These are phyloP conservation scores for Xerus rutilus DNA, from an alignment of 2,797 vertebrate species.

Conservation along the genomic window DNA sequence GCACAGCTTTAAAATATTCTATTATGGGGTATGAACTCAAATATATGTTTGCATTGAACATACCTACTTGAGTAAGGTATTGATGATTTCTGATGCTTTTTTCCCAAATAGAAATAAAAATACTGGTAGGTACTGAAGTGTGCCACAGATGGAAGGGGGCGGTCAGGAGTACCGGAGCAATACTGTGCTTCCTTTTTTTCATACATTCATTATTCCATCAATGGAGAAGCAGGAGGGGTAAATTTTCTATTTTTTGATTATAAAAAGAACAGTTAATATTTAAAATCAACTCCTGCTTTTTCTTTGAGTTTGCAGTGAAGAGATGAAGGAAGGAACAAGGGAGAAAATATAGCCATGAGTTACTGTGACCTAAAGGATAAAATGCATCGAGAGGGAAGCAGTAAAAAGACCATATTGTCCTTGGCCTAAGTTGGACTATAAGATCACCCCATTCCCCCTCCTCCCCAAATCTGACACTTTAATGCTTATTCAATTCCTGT, in stretches of 20 bases:
- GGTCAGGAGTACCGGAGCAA: background rate
- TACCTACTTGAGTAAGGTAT: background rate
- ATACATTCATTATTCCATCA: background rate
- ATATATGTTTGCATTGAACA: conserved; percentile 13
- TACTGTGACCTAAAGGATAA: background rate
- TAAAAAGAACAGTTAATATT: background rate
- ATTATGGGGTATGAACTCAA: background rate
- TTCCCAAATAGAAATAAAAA: background rate
- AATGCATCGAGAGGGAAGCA: background rate
- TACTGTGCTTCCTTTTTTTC: background rate
- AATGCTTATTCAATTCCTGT: background rate
- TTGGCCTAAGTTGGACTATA: background rate
- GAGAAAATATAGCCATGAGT: background rate
- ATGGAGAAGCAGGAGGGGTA: background rate
- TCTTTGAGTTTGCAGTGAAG: background rate
- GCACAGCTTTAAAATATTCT: conserved; percentile 23
- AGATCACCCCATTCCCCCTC: rapidly evolving
- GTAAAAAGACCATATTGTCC: background rate
- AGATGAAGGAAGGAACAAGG: background rate
- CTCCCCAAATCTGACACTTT: background rate
- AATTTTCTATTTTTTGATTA: background rate
- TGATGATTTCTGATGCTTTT: background rate
- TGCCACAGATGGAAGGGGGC: background rate
- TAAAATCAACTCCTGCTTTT: background rate
- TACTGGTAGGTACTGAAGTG: background rate